A percentile compares a stretch with the other conserved stretches of the same genome.
Evolutionary conservation across 2,113 vertebrate genomes (phyloP).

Genomic region (Numenius arquata): DNA sequence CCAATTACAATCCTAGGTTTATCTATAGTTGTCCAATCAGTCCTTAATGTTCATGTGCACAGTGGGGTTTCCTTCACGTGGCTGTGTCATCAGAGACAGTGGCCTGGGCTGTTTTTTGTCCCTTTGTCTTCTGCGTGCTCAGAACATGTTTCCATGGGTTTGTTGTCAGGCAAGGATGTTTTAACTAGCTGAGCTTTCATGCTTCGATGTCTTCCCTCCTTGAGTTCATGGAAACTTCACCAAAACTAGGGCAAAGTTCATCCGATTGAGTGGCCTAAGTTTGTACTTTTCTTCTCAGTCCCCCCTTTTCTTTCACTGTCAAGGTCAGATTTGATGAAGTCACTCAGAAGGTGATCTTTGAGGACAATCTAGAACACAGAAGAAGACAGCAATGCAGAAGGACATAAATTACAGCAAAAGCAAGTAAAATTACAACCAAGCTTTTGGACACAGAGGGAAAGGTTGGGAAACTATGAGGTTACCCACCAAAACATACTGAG

Average conservation of each 20-base stretch:
- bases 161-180: no score
- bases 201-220: no score
- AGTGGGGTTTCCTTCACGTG: neutral
- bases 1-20: neutral
- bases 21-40: neutral
- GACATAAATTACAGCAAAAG: neutral
- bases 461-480: neutral
- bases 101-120: neutral
- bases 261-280: no score
- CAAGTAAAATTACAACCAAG: neutral
- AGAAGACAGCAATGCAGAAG: neutral
- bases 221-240: no score
- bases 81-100: neutral
- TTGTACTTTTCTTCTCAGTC: no score
- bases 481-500: neutral
- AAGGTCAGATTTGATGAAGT: no score
- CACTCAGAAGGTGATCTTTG: neutral
- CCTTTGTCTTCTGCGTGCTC: neutral
- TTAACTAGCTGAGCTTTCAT: no score
- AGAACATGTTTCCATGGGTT: neutral
- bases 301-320: no score
- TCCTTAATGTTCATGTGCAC: neutral
- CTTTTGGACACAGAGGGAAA: neutral
- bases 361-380: neutral
- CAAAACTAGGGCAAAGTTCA: no score